Percentiles rank a stretch among this genome's conserved stretches.
Evolutionary conservation across 2,113 vertebrate species (phyloP).

Genomic region (Upupa epops): DNA sequence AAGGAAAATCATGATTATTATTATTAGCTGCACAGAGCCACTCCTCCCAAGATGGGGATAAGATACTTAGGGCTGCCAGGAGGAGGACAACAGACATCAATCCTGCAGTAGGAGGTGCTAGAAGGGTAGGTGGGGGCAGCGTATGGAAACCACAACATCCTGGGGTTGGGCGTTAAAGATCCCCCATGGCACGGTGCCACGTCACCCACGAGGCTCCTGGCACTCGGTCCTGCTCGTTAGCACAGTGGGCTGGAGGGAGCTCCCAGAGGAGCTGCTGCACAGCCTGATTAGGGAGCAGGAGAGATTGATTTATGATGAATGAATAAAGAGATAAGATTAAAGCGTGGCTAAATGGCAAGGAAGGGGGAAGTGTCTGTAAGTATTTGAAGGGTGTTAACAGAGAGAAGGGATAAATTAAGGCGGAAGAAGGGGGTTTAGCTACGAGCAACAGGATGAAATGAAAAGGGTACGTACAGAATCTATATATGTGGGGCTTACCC

Average conservation of each 20-base stretch:
- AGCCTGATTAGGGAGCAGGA: constrained; percentile 26
- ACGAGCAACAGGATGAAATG: neutral
- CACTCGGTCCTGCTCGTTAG: neutral
- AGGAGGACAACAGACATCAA: neutral
- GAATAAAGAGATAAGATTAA: constrained; percentile 44
- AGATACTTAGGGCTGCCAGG: neutral
- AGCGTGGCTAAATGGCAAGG: neutral
- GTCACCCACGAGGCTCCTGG: neutral
- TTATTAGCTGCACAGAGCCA: constrained; percentile 12
- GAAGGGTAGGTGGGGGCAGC: neutral
- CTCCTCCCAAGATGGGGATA: neutral
- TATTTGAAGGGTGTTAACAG: neutral
- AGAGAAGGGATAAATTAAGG: neutral
- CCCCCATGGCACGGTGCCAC: neutral
- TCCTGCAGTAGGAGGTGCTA: neutral
- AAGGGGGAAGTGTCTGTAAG: neutral
- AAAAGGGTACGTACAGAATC: neutral
- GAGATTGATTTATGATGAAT: constrained; percentile 32
- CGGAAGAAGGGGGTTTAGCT: neutral
- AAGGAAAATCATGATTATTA: constrained; percentile 3
- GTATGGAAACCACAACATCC: neutral
- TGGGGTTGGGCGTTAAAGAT: neutral
- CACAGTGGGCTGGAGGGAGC: neutral
- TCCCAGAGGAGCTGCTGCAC: neutral
- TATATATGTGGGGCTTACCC: neutral